Evolutionary conservation across 2,797 vertebrate species (phyloP).

Genomic region (Allobates femoralis): DNA sequence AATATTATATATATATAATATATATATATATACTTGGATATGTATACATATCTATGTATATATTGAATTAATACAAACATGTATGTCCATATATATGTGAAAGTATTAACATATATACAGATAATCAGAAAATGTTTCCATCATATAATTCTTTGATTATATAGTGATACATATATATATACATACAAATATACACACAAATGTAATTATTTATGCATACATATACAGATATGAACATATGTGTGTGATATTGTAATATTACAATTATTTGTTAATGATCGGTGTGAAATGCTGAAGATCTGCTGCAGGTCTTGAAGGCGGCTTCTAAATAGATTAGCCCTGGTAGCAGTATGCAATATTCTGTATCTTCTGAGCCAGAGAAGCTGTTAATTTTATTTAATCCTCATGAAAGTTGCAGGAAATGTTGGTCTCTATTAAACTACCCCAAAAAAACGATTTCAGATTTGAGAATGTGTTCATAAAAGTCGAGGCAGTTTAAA

Average conservation of each 20-base stretch:
- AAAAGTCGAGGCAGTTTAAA: constrained; percentile 45
- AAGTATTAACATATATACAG: not conserved
- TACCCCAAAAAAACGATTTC: constrained; percentile 13
- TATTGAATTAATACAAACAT: not conserved
- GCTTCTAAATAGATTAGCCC: not conserved
- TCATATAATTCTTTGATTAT: not conserved
- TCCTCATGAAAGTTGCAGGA: constrained; percentile 45
- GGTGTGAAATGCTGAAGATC: not conserved
- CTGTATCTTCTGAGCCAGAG: not conserved
- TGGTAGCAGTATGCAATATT: constrained; percentile 10
- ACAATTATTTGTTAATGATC: not conserved
- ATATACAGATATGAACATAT: not conserved
- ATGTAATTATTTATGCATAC: not conserved
- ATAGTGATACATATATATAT: not conserved
- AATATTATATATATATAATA: not conserved
- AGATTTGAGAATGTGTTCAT: constrained; percentile 40
- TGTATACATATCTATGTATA: not conserved
- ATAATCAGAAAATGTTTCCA: too few relatives aligned
- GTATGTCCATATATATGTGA: not conserved
- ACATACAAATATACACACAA: not conserved
- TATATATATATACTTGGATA: not conserved
- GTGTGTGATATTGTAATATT: not conserved
- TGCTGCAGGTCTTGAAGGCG: not conserved
- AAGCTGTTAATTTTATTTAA: constrained; percentile 35
- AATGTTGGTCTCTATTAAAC: constrained; percentile 46